These are phyloP conservation scores for Marisa cornuarietis DNA, from an alignment of 1,140 invertebrate genomes.

Conservation along the genomic window DNA sequence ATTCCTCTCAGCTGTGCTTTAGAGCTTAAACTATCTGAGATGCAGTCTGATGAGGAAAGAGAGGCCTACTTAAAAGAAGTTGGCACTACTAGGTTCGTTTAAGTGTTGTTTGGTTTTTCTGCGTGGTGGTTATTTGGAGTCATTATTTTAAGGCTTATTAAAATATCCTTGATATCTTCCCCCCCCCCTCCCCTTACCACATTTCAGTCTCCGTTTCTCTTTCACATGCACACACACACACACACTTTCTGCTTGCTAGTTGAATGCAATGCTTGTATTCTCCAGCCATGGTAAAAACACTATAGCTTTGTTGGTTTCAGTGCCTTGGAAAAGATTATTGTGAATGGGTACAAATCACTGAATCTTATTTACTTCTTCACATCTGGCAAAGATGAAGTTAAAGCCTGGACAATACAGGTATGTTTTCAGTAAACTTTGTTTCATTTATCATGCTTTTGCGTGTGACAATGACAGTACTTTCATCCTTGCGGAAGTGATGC, in stretches of 20 bases:
- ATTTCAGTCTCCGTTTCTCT: no score
- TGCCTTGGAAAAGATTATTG: slow-evolving; percentile 95
- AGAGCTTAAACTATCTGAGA: slow-evolving; percentile 87
- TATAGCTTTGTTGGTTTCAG: slow-evolving; percentile 66
- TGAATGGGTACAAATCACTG: slow-evolving; percentile 95
- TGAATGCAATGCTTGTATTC: no score
- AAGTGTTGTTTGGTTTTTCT: neutral
- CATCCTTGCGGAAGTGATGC: no score
- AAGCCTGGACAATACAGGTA: slow-evolving; percentile 99
- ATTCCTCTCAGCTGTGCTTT: slow-evolving; percentile 96
- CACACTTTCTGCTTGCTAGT: no score
- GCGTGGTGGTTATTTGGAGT: neutral
- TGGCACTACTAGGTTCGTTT: slow-evolving; percentile 77
- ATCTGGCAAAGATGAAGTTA: slow-evolving; percentile 94
- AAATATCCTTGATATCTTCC: neutral
- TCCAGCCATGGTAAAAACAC: no score
- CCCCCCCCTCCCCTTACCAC: no score
- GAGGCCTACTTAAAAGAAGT: slow-evolving; percentile 82
- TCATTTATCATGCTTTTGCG: no score
- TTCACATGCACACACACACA: no score
- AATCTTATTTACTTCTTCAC: slow-evolving; percentile 96
- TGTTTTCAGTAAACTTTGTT: slow-evolving; percentile 2
- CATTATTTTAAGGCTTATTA: neutral
- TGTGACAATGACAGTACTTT: no score
- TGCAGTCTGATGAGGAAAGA: slow-evolving; percentile 79